Base-by-base conservation (phyloP, 2,888 invertebrate species). In the Hyppa rectilinea region DNA sequence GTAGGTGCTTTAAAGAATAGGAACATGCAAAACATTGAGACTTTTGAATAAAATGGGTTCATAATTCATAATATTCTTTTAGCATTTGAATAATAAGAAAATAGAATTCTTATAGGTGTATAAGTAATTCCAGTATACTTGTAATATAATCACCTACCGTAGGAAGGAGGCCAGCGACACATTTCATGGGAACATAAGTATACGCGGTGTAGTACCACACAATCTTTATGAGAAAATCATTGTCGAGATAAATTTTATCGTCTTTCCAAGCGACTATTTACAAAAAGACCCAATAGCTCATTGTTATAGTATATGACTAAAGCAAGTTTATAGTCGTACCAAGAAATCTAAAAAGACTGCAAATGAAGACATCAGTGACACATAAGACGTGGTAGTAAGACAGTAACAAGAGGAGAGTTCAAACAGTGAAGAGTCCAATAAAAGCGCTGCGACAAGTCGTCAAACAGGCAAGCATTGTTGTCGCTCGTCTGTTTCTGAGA, bases 391-490 rank as follows among this genome's bases (percentile, higher is more conserved):
- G 71, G 77, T 61, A 70, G 77, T 76, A 56, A 61, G 56, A 77
- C 47, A 60, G 81, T 71, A 78, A 78, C 64, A 71, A 64, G 43
- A 78, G 78, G 17, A 77, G 60, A 81, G 78, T 81, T 78, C 81
- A 81, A 78, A 78, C 72, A 69, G 63, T 63, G 26, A 47, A 49
- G 55, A 60, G 64, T 58, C 82, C 74, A 69, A 69, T 78, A 69
- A 74, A 74, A 83, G 59, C 68, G 38, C 12, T 36, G 75, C 69
- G 66, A 82, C 82, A 84, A 65, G 75, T 76, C 69, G 82, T 82
- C 82, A 79, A 80, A 83, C 83, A 83, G 66, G 76, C 71, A 66
- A 64, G 81, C 79, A 87, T 86, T 87, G 87, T 87, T 78, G 76
- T 60, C 55, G 52, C 63, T 47, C 31, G 81, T 68, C 79, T 70